Evolutionary conservation across 2,888 invertebrate genomes (phyloP).

Genomic region (Nezara viridula): DNA sequence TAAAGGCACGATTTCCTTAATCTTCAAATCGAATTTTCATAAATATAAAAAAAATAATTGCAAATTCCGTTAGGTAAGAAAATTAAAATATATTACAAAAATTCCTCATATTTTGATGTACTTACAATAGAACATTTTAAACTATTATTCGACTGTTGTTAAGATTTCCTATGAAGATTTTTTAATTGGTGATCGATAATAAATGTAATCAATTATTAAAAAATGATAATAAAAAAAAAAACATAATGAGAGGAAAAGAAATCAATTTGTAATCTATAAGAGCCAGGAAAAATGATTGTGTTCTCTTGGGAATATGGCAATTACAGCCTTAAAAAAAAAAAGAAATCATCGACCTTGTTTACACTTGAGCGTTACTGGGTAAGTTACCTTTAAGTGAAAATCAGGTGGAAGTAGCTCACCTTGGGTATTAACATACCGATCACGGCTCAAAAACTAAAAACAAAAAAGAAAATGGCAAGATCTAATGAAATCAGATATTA

Average conservation of each 20-base stretch:
- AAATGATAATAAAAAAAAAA: too few species aligned
- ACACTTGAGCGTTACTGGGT: background rate
- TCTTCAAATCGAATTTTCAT: background rate
- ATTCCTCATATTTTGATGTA: too few species aligned
- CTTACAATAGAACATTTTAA: too few species aligned
- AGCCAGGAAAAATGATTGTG: background rate
- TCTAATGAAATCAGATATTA: background rate
- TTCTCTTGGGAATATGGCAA: background rate
- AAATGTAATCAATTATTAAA: too few species aligned
- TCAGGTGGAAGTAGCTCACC: background rate
- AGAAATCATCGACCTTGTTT: background rate
- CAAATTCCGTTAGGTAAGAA: too few species aligned
- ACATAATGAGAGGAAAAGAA: too few species aligned
- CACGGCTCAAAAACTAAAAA: background rate
- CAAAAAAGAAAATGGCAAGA: background rate
- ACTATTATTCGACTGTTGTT: too few species aligned
- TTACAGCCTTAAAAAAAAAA: background rate
- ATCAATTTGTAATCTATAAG: background rate
- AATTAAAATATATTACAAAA: too few species aligned
- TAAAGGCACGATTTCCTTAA: too few species aligned
- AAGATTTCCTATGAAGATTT: too few species aligned
- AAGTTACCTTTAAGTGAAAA: background rate
- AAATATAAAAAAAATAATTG: background rate
- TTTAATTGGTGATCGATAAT: too few species aligned
- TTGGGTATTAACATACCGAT: background rate